Conservation (phyloP, 2,888 invertebrate genomes). For the Athetis lepigone region DNA sequence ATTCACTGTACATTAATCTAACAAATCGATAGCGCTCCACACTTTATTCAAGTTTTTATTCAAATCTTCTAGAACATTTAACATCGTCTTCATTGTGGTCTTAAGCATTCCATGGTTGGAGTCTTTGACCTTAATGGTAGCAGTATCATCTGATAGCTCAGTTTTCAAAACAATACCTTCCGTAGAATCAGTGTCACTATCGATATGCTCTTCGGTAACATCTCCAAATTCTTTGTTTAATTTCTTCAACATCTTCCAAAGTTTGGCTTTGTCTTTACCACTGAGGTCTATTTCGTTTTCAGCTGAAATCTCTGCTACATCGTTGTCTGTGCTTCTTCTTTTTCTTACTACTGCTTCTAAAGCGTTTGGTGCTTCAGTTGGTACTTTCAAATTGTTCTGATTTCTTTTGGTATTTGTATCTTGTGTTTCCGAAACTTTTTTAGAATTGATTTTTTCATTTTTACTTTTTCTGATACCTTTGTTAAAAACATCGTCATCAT, state of each 20-base stretch:
- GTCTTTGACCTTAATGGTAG: slow-evolving; percentile 71
- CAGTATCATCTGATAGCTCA: slow-evolving; percentile 72
- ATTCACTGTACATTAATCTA: slow-evolving; percentile 77
- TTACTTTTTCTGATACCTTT: slow-evolving; percentile 36
- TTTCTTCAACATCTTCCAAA: slow-evolving; percentile 75
- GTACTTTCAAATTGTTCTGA: slow-evolving; percentile 35
- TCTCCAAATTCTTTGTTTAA: slow-evolving; percentile 73
- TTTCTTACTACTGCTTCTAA: slow-evolving; percentile 42
- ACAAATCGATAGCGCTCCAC: slow-evolving; percentile 77
- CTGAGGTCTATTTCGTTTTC: slow-evolving; percentile 76
- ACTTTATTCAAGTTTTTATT: slow-evolving; percentile 80
- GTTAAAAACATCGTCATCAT: slow-evolving; percentile 48
- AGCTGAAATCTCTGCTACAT: slow-evolving; percentile 57
- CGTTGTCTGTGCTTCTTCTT: slow-evolving; percentile 50
- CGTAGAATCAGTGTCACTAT: slow-evolving; percentile 58
- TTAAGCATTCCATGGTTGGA: slow-evolving; percentile 74
- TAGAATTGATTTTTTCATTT: slow-evolving; percentile 21
- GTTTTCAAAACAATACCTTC: slow-evolving; percentile 69
- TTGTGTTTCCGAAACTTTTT: slow-evolving; percentile 16
- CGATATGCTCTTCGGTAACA: slow-evolving; percentile 65
- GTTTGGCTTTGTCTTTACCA: slow-evolving; percentile 66
- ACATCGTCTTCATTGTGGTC: slow-evolving; percentile 75
- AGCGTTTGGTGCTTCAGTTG: slow-evolving; percentile 34
- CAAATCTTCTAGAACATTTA: slow-evolving; percentile 77
- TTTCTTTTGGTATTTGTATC: slow-evolving; percentile 23